Percentiles rank a stretch among this genome's conserved stretches.
Conservation (phyloP, 2,888 invertebrate species). For the Ophion slaviceki region DNA sequence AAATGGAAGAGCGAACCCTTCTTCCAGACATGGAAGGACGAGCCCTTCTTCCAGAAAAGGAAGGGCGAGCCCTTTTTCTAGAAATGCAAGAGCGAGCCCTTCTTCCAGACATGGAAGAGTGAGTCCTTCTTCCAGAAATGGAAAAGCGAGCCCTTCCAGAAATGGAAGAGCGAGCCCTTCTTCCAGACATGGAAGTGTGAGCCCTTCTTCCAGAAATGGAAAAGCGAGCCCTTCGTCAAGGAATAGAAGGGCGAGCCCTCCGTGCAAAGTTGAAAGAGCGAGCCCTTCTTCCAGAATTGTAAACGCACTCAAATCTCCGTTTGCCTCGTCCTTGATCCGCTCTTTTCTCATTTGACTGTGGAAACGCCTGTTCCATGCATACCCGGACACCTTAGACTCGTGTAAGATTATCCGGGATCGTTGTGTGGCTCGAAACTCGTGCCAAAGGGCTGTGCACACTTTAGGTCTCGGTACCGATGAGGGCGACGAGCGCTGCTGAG, state of each 20-base stretch:
- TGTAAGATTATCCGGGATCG: background rate
- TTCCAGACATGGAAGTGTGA: background rate
- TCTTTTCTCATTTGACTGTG: too few relatives aligned
- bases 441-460: conserved; percentile 1
- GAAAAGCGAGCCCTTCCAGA: background rate
- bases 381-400: background rate
- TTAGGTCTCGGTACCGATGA: background rate
- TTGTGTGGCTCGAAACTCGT: background rate
- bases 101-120: background rate
- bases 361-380: too few relatives aligned
- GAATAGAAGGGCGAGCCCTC: background rate
- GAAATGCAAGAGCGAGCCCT: background rate
- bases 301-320: background rate
- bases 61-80: too few relatives aligned
- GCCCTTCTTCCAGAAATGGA: background rate
- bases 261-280: background rate
- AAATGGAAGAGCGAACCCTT: background rate
- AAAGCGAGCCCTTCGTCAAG: background rate
- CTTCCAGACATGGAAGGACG: background rate
- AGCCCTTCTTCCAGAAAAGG: background rate
- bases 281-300: background rate
- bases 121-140: background rate
- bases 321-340: too few relatives aligned
- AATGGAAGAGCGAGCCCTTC: background rate
- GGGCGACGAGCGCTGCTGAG: background rate